Base-by-base conservation (phyloP, 2,113 vertebrate species). In the Gadus chalcogrammus region DNA sequence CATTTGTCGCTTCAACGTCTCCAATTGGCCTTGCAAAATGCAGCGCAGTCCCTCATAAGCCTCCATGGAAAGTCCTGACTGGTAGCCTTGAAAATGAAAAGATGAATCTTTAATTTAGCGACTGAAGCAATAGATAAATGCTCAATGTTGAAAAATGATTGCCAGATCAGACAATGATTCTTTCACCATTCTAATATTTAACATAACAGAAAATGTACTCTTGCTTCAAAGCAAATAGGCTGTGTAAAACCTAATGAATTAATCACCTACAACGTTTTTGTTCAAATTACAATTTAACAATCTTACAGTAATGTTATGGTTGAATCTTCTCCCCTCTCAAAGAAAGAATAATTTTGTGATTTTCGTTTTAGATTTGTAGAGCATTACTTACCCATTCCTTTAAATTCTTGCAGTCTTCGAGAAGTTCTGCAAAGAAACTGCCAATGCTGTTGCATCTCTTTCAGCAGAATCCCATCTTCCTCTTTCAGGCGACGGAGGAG, bases 371-470 rank as follows among this genome's bases (percentile, higher is more conserved):
- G 27, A 62, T 5, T 62, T 62, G 61, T 20, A 62, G 20, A 18
- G 27, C 20, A 60, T 60, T 62, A 62, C 27, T 11, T 62, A 62
- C 61, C 27, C 27, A 18, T 62, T 62, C 61, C 27, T 62, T 11
- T 20, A 20, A 20, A 20, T 20, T 20, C 20, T 20, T 20, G 20
- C 61, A 62, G 61, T 11, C 22, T 18, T 24, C 20, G 20, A 15
- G 61, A 62, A 22, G 20, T 22, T 18, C 4, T 3, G 61, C 61
- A 62, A 62, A 62, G 61, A 7, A 22, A 62, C 61, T 22, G 61
- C 61, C 61, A 62, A 15, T 62, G 61, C 20, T 62, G 61, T 15
- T 62, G 61, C n/a, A 62, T 62, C 27, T 62, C 61, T 62, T 62
- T 60, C 4, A 60, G 58, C 15, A 60, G 15, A 60, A 60, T 60